phyloP scores from a whole-genome alignment of 1,140 invertebrate genomes.

The Philotrypesis tridentata region DNA sequence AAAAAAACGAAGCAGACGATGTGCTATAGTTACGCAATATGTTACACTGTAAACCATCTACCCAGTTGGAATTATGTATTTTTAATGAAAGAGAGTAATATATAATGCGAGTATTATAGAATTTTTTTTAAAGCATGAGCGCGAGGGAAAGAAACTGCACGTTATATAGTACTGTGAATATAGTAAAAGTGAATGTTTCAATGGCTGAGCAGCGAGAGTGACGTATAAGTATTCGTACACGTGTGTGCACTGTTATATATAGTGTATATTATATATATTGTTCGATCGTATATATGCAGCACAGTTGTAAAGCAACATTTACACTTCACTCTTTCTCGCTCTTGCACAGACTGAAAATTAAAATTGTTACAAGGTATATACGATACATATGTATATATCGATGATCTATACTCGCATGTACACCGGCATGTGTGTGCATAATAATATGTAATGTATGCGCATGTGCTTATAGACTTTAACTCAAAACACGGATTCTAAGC shows the following conservation, averaged over 20 bases:
- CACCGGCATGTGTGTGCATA: no score
- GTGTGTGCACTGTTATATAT: no score
- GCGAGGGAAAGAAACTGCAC: no score
- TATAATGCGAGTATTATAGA: neutral
- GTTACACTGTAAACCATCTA: neutral
- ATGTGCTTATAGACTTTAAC: no score
- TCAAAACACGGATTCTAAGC: no score
- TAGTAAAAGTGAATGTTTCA: slow-evolving; percentile 40
- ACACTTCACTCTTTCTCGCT: no score
- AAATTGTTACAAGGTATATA: neutral
- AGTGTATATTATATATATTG: no score
- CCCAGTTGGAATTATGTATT: neutral
- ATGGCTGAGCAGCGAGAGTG: slow-evolving; percentile 4
- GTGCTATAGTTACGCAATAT: slow-evolving; percentile 12
- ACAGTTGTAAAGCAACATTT: neutral
- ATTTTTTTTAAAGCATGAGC: neutral
- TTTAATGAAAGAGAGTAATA: neutral
- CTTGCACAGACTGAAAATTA: neutral
- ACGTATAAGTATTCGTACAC: neutral
- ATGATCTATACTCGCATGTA: no score
- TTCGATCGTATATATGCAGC: neutral
- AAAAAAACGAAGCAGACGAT: neutral
- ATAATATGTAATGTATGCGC: no score
- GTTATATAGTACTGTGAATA: neutral
- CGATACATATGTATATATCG: neutral